Percentiles rank a stretch among this genome's conserved stretches.
Evolutionary conservation across 2,888 invertebrate genomes (phyloP).

Genomic region (Acrobasis repandana): DNA sequence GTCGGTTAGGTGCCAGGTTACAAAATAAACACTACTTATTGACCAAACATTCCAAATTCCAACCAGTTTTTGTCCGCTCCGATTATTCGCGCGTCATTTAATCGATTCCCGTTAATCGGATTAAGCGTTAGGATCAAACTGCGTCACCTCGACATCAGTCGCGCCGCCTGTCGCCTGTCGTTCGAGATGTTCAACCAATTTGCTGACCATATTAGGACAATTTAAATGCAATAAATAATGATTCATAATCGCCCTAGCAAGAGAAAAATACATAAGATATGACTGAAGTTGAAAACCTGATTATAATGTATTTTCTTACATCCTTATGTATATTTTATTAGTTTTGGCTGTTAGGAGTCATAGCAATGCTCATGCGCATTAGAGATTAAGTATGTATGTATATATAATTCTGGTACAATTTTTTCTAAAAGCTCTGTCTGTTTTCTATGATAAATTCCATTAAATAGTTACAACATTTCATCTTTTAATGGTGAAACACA

Average conservation of each 20-base stretch:
- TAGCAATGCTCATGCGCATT: too few species aligned
- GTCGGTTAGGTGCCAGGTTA: neutral
- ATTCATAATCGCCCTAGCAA: neutral
- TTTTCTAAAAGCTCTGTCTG: too few species aligned
- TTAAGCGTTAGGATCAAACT: conserved; percentile 6
- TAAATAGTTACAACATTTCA: too few species aligned
- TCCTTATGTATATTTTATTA: too few species aligned
- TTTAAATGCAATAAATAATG: neutral
- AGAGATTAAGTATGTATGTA: too few species aligned
- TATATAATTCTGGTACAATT: too few species aligned
- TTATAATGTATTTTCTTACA: too few species aligned
- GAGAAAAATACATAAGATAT: too few species aligned
- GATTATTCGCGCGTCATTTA: conserved; percentile 10
- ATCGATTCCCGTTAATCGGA: conserved; percentile 14
- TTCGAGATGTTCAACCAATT: neutral
- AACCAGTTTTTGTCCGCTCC: conserved; percentile 5
- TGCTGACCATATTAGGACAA: neutral
- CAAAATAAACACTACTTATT: neutral
- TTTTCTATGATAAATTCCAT: too few species aligned
- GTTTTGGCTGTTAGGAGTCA: too few species aligned
- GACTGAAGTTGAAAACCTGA: too few species aligned
- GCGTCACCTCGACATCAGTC: neutral
- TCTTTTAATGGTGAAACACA: too few species aligned
- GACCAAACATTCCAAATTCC: neutral
- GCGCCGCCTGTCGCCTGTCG: neutral